Conservation (phyloP, 1,140 invertebrate species). For the Tenebrio molitor region DNA sequence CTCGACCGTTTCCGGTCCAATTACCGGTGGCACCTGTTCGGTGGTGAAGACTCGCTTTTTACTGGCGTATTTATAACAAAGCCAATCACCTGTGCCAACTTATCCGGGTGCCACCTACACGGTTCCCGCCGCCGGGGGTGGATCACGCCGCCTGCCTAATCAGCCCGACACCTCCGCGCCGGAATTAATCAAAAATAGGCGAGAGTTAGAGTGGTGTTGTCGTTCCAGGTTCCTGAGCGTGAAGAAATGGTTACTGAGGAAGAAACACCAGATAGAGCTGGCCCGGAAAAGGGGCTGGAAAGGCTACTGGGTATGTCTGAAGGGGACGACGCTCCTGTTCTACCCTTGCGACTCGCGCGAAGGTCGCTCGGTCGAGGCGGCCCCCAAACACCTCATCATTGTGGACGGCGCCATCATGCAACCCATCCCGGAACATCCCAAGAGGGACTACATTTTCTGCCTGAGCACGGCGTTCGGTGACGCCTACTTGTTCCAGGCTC, state of each 20-base stretch:
- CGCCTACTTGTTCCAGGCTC: slow-evolving; percentile 97
- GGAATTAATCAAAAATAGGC: too few species aligned
- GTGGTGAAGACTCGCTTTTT: too few species aligned
- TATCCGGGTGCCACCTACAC: not conserved
- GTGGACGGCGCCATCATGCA: slow-evolving; percentile 98
- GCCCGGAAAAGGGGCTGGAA: slow-evolving; percentile 97
- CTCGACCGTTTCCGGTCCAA: not conserved
- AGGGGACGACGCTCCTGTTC: slow-evolving; percentile 96
- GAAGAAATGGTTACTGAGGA: slow-evolving; percentile 97
- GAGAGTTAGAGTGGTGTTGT: slow-evolving; percentile 47
- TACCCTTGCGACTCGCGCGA: slow-evolving; percentile 96
- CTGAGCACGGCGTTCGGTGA: slow-evolving; percentile 98
- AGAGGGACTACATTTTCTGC: slow-evolving; percentile 97
- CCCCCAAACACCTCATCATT: slow-evolving; percentile 95
- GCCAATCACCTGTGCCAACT: not conserved
- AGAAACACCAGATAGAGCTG: slow-evolving; percentile 96
- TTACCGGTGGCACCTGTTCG: not conserved
- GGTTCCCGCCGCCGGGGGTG: not conserved
- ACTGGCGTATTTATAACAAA: too few species aligned
- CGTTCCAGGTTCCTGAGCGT: slow-evolving; percentile 92
- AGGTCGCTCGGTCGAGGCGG: slow-evolving; percentile 89
- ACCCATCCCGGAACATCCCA: slow-evolving; percentile 98
- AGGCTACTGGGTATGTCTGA: slow-evolving; percentile 98
- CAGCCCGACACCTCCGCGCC: not conserved
- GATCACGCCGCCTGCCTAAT: not conserved